These are phyloP conservation scores for Dendronephthya gigantea DNA, from an alignment of 64 coral and sea anemone species.

Conservation along the genomic window DNA sequence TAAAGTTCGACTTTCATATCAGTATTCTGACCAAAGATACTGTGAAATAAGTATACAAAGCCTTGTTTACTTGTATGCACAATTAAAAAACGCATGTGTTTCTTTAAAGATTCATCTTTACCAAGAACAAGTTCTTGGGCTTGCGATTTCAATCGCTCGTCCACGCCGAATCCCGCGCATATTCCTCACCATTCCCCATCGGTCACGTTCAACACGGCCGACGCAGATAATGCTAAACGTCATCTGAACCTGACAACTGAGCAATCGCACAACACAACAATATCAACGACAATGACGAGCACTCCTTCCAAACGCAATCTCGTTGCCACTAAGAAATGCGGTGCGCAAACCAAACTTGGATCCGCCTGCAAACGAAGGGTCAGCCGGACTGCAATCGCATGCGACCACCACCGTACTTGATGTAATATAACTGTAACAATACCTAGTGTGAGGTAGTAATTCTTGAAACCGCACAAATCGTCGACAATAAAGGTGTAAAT, in stretches of 20 bases:
- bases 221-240: background rate
- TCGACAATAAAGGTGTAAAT: too few relatives aligned
- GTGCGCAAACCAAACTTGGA: slow-evolving; percentile 58
- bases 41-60: too few relatives aligned
- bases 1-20: too few relatives aligned
- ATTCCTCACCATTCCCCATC: background rate
- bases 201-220: background rate
- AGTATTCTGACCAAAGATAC: too few relatives aligned
- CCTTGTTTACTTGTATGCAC: too few relatives aligned
- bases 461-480: background rate
- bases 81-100: background rate
- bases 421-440: background rate
- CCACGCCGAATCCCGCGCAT: background rate
- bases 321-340: slow-evolving; percentile 46
- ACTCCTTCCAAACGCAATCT: background rate
- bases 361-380: slow-evolving; percentile 51
- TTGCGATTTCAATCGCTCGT: background rate
- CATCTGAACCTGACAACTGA: slow-evolving; percentile 49
- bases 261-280: slow-evolving; percentile 18
- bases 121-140: background rate
- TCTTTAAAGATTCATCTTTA: background rate
- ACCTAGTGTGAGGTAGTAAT: background rate
- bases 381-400: background rate
- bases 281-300: background rate
- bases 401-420: background rate